These are phyloP conservation scores for Drosophila vallismaia DNA, from an alignment of 2,888 invertebrate species.

Conservation along the genomic window DNA sequence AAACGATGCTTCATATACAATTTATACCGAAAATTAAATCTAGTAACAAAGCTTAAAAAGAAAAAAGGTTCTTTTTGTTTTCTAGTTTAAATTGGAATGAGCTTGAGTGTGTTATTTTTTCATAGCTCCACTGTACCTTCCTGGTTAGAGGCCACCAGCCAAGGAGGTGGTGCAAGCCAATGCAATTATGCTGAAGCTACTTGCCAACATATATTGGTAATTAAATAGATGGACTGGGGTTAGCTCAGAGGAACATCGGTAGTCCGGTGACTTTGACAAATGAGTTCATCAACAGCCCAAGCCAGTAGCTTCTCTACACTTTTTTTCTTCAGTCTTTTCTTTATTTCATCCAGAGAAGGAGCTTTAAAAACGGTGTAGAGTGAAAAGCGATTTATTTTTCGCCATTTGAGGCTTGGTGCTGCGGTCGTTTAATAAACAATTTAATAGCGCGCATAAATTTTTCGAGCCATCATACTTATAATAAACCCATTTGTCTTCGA, in stretches of 20 bases:
- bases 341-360: background rate
- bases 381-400: slow-evolving; percentile 78
- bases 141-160: slow-evolving; percentile 6
- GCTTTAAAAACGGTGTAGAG: slow-evolving; percentile 58
- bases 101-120: background rate
- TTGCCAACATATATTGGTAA: slow-evolving; percentile 68
- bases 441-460: slow-evolving; percentile 77
- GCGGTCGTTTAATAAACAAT: slow-evolving; percentile 75
- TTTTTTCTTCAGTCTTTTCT: background rate
- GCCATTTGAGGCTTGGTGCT: slow-evolving; percentile 67
- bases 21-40: no score
- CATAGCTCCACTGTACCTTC: slow-evolving; percentile 46
- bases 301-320: slow-evolving; percentile 20
- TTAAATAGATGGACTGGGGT: slow-evolving; percentile 68
- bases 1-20: background rate
- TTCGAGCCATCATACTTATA: slow-evolving; percentile 71
- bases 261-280: slow-evolving; percentile 68
- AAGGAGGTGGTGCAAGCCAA: slow-evolving; percentile 34
- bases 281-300: slow-evolving; percentile 74
- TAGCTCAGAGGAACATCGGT: slow-evolving; percentile 36
- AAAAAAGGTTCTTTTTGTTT: no score
- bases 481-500: slow-evolving; percentile 74
- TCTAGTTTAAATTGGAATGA: background rate
- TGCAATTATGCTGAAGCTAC: slow-evolving; percentile 65
- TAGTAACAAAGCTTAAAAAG: no score